These are phyloP conservation scores for Dipus sagitta DNA, from an alignment of 2,797 vertebrate genomes.

Conservation along the genomic window DNA sequence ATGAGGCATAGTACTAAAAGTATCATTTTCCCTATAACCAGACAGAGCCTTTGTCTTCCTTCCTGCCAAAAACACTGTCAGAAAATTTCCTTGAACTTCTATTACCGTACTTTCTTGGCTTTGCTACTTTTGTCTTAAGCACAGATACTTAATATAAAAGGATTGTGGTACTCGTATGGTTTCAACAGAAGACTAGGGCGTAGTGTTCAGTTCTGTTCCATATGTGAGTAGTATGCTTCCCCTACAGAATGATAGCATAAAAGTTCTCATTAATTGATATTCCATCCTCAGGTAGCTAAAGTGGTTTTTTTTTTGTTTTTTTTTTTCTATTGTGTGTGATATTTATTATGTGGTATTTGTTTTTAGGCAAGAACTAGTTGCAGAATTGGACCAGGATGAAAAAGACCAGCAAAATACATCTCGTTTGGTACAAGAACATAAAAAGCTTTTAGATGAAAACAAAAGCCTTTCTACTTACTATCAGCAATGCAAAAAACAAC, in stretches of 20 bases:
- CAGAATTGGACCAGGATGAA: conserved; percentile 99
- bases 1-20: not conserved
- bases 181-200: not conserved
- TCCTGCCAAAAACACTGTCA: not conserved
- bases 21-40: not conserved
- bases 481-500: conserved; percentile 99
- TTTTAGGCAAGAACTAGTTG: conserved; percentile 96
- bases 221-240: not conserved
- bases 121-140: not conserved
- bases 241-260: conserved; percentile 14
- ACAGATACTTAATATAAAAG: not conserved
- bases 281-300: not conserved
- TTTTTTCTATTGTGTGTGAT: conserved; percentile 26
- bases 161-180: not conserved
- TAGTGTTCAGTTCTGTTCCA: not conserved
- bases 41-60: not conserved
- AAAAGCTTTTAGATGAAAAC: conserved; percentile 99
- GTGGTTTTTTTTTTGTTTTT: not conserved
- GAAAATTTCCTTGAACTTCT: not conserved
- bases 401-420: conserved; percentile 99
- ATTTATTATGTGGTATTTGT: conserved; percentile 61
- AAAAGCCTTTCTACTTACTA: conserved; percentile 99
- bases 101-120: not conserved
- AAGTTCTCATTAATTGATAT: conserved; percentile 32
- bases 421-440: conserved; percentile 99